Base-by-base conservation (phyloP, 2,888 invertebrate genomes). In the Creontiades dilutus region DNA sequence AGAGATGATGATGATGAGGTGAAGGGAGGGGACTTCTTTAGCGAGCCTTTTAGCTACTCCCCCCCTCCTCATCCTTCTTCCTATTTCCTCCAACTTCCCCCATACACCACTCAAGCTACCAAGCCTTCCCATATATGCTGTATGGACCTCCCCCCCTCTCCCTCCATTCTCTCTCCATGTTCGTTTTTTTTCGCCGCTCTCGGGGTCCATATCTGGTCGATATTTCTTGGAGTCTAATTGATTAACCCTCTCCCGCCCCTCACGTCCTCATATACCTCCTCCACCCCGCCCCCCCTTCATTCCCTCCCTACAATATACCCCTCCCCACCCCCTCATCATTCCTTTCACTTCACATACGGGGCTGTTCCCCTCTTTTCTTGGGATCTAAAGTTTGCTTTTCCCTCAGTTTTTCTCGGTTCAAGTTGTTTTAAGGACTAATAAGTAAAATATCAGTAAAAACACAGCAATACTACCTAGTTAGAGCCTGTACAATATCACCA, bases 21-120 rank as follows among this genome's bases (percentile, higher is more conserved):
- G 61, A 61, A 19, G 61, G 61, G 28, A n/a, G 28, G 28, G 76
- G 76, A 76, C 28, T 76, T 28, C 76, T 76, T 76, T 28, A 76
- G 81, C 81, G 12, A 80, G 19, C 81, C 81, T 81, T 81, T 81
- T 81, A 81, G 81, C 81, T 81, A 46, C 81, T 23, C 48, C 81
- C 23, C 61, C 19, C 61, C 19, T 9, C 7, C 57, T 57, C 57
- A 4, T 16, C 4, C 57, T 4, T 9, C 16, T n/a, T 9, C 16
- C 57, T 48, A 11, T 48, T 48, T 48, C 52, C 16, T 11, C 52
- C 52, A 14, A 3, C 16, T 3, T 12, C 16, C 3, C 52, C 28
- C 23, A 7, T 7, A 19, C 23, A 75, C 75, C 75, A 19, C 76
- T 28, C 46, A 14, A 16, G 46, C 81, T 23, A 81, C 48, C 48